Evolutionary conservation across 1,140 invertebrate genomes (phyloP), one percentile per base, ranked within the genome.

Genomic region (Drosophila obscura): DNA sequence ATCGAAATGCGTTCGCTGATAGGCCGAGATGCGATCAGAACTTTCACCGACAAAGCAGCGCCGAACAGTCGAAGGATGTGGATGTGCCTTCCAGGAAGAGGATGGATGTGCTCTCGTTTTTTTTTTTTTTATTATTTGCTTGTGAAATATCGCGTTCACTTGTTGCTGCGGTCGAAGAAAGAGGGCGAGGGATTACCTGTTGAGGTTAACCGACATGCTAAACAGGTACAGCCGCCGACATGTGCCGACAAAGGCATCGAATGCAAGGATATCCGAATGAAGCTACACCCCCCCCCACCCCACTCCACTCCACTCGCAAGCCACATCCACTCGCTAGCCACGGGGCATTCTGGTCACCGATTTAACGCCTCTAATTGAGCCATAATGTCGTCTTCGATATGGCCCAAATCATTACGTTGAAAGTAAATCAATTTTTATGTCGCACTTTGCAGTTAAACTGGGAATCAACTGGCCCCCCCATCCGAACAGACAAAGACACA

Each of bases 401-500:
- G 69, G 31, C 51, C 52, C 28, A 48, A 46, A 52, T 62, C 24
- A 15, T 57, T 55, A 61, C 57, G 73, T 45, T 64, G 69, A 26
- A 52, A 78, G 83, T 88, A 87, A 87, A 87, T 87, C 82, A 87
- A 87, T 87, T 87, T 87, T 87, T 88, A 87, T 87, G 82, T 67
- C 62, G 79, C 82, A 87, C 83, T 87, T 77, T 79, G 83, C 79
- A 88, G 83, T 83, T 80, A 88, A 88, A 68, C 39, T 76, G 61
- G 49, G 39, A 11, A 39, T 39, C 35, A 39, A 4, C 11, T 39
- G 35, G 35, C 1, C 19, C 31, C 31, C 31, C 31, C 3, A n/a
- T n/a, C 1, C 9, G 31, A 35, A 35, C 31, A 35, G 31, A 3
- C 2, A 31, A 44, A 68, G 46, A 44, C 43, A 9, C 55, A 66